Evolutionary conservation across 2,113 vertebrate genomes (phyloP).

Genomic region (Electrona antarctica): DNA sequence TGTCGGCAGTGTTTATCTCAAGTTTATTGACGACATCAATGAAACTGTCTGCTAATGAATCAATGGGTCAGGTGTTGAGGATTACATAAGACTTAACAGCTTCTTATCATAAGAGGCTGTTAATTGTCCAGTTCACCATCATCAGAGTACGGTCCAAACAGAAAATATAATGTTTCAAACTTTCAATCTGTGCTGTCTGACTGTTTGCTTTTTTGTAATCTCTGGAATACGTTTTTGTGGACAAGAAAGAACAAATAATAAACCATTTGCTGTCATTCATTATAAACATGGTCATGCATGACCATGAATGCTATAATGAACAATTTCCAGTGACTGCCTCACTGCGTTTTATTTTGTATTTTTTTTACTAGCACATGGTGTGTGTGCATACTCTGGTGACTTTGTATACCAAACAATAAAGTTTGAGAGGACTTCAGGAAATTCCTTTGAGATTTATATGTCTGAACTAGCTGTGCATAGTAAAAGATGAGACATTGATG

Average conservation of each 20-base stretch:
- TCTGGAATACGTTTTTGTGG: too few species aligned
- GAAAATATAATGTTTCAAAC: slow-evolving; percentile 39
- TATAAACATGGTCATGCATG: too few species aligned
- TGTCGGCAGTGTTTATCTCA: slow-evolving; percentile 47
- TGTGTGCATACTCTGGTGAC: too few species aligned
- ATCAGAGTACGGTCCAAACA: slow-evolving; percentile 51
- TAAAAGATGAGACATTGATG: background rate
- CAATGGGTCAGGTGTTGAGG: slow-evolving; percentile 1
- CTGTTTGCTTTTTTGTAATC: slow-evolving; percentile 24
- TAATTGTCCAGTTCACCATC: slow-evolving; percentile 22
- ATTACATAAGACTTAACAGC: slow-evolving; percentile 15
- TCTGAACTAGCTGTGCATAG: background rate
- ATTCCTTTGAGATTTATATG: background rate
- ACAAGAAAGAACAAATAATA: too few species aligned
- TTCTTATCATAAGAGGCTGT: too few species aligned
- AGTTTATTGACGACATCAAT: slow-evolving; percentile 40
- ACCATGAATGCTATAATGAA: too few species aligned
- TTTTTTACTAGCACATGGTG: too few species aligned
- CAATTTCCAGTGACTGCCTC: too few species aligned
- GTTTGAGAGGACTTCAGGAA: background rate
- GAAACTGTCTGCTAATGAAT: slow-evolving; percentile 24
- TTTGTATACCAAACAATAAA: slow-evolving; percentile 1
- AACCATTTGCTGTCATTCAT: too few species aligned
- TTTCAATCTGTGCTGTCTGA: slow-evolving; percentile 31
- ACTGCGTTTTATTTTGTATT: too few species aligned